A percentile compares a stretch with the other conserved stretches of the same genome.
phyloP scores from a whole-genome alignment of 2,113 vertebrate genomes.

The Hypanus sabinus region DNA sequence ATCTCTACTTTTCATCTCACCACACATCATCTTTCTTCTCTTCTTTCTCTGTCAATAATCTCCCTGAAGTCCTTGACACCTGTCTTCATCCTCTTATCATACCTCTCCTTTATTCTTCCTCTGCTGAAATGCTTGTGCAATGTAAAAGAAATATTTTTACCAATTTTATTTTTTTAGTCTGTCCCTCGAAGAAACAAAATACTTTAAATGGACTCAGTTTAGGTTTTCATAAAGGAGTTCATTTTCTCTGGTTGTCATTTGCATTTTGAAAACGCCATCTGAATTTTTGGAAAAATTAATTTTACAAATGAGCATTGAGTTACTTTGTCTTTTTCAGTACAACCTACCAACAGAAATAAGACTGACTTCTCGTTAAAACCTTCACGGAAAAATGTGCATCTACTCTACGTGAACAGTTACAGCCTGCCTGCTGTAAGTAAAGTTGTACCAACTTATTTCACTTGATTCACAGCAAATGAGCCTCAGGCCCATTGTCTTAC shows the following conservation, averaged over 20 bases:
- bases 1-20: too few relatives aligned
- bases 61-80: neutral
- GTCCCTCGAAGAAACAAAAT: neutral
- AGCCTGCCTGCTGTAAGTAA: conserved; percentile 34
- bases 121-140: neutral
- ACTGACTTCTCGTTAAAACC: conserved; percentile 3
- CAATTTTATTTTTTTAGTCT: too few relatives aligned
- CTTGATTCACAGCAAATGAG: neutral
- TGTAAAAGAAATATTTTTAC: neutral
- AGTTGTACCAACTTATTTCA: conserved; percentile 32
- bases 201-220: neutral
- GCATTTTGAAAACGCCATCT: neutral
- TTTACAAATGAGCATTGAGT: conserved; percentile 16
- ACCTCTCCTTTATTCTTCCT: neutral
- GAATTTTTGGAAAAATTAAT: neutral
- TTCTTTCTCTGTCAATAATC: too few relatives aligned
- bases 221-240: neutral
- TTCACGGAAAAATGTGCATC: neutral
- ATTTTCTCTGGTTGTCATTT: neutral
- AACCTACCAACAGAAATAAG: neutral
- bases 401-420: conserved; percentile 16
- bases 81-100: neutral
- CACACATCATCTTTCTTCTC: too few relatives aligned
- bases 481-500: neutral
- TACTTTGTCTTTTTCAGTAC: conserved; percentile 30